Percentiles rank a stretch among this genome's conserved stretches.
Conservation (phyloP, 2,797 vertebrate species). For the Betta splendens region DNA sequence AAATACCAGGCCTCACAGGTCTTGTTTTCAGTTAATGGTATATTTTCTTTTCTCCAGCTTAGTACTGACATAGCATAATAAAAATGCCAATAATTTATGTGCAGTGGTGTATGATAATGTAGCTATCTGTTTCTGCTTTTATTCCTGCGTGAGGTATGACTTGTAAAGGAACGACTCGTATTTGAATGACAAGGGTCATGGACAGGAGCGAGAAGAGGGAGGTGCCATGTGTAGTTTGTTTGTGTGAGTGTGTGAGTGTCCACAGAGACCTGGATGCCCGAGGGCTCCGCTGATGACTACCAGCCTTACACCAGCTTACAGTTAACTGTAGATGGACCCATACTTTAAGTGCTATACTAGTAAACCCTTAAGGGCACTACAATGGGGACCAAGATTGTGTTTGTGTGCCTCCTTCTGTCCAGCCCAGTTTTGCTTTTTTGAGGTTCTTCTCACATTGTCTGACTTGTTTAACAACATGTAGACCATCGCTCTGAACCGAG, state of each 20-base stretch:
- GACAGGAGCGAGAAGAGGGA: constrained; percentile 35
- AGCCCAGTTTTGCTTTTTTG: constrained; percentile 6
- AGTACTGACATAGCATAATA: constrained; percentile 68
- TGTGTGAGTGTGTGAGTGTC: constrained; percentile 1
- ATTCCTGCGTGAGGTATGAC: constrained; percentile 20
- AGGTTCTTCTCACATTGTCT: constrained; percentile 5
- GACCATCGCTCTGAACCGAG: neutral
- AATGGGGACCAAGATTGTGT: constrained; percentile 52
- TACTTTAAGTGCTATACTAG: constrained; percentile 61
- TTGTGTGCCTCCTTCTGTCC: constrained; percentile 24
- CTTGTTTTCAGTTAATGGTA: constrained; percentile 35
- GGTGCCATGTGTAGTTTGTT: constrained; percentile 39
- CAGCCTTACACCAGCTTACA: constrained; percentile 72
- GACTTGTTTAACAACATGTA: neutral
- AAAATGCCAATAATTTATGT: constrained; percentile 79
- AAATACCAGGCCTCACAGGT: constrained; percentile 32
- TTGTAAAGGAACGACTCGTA: constrained; percentile 8
- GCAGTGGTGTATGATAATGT: constrained; percentile 64
- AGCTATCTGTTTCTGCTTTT: constrained; percentile 57
- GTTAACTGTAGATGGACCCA: constrained; percentile 60
- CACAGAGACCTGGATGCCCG: constrained; percentile 48
- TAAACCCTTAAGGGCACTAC: constrained; percentile 50
- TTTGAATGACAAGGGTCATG: constrained; percentile 20
- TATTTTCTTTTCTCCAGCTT: constrained; percentile 27
- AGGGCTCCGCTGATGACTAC: constrained; percentile 68